A percentile compares a stretch with the other conserved stretches of the same genome.
phyloP scores from a whole-genome alignment of 23 tunicate species.

The Botrylloides violaceus region DNA sequence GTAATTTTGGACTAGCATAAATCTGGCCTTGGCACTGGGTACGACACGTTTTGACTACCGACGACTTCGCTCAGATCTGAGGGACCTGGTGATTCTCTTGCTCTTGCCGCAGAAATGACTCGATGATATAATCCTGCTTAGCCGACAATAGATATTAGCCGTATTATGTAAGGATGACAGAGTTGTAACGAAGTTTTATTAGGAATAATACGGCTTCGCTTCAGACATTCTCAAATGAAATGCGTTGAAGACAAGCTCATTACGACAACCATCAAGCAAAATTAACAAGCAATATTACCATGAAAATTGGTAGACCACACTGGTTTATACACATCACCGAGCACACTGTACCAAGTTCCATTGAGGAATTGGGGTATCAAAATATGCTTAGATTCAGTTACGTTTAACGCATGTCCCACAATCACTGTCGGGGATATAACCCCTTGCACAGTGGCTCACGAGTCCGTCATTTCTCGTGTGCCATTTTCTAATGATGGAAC shows the following conservation, averaged over 20 bases:
- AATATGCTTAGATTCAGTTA: not conserved
- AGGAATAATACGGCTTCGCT: not conserved
- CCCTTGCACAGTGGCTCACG: too few species aligned
- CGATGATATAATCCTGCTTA: not conserved
- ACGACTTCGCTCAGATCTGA: too few species aligned
- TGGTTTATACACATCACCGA: not conserved
- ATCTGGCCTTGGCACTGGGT: too few species aligned
- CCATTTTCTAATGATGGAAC: not conserved
- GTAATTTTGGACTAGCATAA: too few species aligned
- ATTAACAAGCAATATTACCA: not conserved
- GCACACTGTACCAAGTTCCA: not conserved
- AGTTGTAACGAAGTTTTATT: slow-evolving; percentile 1
- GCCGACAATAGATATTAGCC: not conserved
- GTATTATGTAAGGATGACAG: too few species aligned
- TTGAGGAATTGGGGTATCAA: not conserved
- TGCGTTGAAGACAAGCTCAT: not conserved
- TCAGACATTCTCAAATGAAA: not conserved
- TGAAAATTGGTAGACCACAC: not conserved
- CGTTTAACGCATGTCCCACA: not conserved
- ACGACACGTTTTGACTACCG: too few species aligned
- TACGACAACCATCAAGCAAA: not conserved
- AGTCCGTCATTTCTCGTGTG: not conserved
- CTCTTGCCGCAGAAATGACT: too few species aligned
- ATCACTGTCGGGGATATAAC: not conserved
- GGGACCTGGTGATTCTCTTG: too few species aligned